Evolutionary conservation across 2,888 invertebrate genomes (phyloP).

Genomic region (Drosophila meridionalis): DNA sequence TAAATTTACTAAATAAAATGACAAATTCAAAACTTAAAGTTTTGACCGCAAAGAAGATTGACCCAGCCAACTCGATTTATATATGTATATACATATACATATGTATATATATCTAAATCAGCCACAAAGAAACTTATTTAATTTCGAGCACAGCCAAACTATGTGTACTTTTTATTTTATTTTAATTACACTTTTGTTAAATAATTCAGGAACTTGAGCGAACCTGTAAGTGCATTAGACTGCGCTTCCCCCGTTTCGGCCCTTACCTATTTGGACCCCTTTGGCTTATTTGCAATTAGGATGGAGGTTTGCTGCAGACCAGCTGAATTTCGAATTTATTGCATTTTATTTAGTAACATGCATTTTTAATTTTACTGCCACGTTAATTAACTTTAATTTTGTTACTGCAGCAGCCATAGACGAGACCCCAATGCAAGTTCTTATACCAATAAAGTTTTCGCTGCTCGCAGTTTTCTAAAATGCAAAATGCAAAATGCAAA

Average conservation of each 20-base stretch:
- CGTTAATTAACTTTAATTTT: constrained; percentile 64
- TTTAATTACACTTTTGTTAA: constrained; percentile 55
- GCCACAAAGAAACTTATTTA: constrained; percentile 46
- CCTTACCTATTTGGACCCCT: constrained; percentile 13
- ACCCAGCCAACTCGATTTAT: not conserved
- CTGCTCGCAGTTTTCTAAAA: constrained; percentile 22
- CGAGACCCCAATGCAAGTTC: constrained; percentile 25
- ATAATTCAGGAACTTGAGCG: constrained; percentile 49
- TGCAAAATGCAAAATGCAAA: constrained; percentile 27
- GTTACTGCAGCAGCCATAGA: constrained; percentile 38
- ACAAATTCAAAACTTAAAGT: not conserved
- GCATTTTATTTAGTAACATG: constrained; percentile 62
- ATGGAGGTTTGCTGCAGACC: constrained; percentile 19
- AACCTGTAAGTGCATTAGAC: constrained; percentile 48
- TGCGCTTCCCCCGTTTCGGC: not conserved
- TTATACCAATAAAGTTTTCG: constrained; percentile 41
- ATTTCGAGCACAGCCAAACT: constrained; percentile 37
- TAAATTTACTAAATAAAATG: not conserved
- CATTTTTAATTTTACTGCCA: constrained; percentile 64
- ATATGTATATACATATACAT: not conserved
- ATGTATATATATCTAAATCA: not conserved
- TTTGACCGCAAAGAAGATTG: not conserved
- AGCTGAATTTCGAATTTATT: constrained; percentile 56
- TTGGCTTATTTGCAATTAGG: constrained; percentile 44
- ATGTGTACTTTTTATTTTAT: constrained; percentile 32